These are phyloP conservation scores for Trachelus troglodyta DNA, from an alignment of 2,888 invertebrate genomes.

Conservation along the genomic window DNA sequence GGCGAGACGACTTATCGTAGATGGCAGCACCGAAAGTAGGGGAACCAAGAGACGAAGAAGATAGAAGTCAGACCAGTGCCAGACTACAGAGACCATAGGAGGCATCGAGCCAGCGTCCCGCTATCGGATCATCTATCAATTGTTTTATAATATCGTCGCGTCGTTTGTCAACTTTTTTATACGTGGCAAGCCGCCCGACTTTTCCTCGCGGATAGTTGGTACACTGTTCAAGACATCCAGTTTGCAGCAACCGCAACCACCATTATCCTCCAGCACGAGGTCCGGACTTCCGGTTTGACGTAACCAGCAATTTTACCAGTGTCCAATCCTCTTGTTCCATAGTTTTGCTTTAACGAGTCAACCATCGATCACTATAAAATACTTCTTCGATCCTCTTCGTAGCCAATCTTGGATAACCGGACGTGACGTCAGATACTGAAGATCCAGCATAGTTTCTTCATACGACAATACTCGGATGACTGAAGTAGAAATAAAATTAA, in stretches of 20 bases:
- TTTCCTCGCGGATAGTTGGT: background rate
- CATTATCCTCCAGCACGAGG: background rate
- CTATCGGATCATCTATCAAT: slow-evolving; percentile 51
- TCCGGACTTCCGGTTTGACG: background rate
- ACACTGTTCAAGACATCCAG: background rate
- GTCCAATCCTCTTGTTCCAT: background rate
- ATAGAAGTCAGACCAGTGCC: slow-evolving; percentile 8
- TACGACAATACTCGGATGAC: no score
- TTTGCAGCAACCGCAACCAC: background rate
- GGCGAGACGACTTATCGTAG: slow-evolving; percentile 51
- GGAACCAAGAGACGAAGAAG: slow-evolving; percentile 18
- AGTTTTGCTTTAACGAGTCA: slow-evolving; percentile 32
- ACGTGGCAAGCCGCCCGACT: slow-evolving; percentile 3
- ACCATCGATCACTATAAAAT: slow-evolving; percentile 36
- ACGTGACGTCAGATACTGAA: background rate
- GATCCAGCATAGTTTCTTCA: no score
- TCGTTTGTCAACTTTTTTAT: slow-evolving; percentile 46
- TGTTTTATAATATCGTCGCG: slow-evolving; percentile 52
- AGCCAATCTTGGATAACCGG: no score
- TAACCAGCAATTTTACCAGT: background rate
- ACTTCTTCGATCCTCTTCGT: slow-evolving; percentile 19
- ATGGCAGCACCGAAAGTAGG: slow-evolving; percentile 16
- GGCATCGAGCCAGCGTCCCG: slow-evolving; percentile 17
- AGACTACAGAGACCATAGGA: background rate
- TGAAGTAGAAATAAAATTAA: no score